Evolutionary conservation across 1,140 invertebrate genomes (phyloP).

Genomic region (Harlomillsia oculata): DNA sequence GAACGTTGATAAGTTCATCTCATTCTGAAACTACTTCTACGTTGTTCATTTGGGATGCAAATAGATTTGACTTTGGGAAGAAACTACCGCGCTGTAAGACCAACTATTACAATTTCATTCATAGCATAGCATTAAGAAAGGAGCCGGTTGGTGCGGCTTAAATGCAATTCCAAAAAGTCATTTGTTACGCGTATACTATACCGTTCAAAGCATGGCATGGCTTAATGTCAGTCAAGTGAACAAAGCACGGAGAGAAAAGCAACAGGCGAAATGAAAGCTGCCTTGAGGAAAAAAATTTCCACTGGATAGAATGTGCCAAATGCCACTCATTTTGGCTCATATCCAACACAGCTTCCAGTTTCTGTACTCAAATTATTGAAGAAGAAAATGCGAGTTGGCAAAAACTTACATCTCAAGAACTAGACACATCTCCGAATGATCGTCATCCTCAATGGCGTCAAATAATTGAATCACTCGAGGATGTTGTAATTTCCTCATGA

Average conservation of each 20-base stretch:
- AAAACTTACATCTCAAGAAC: slow-evolving; percentile 87
- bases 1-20: too few species aligned
- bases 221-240: background rate
- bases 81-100: too few species aligned
- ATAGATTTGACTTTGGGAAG: too few species aligned
- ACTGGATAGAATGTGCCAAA: background rate
- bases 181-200: too few species aligned
- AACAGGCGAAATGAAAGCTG: background rate
- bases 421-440: slow-evolving; percentile 82
- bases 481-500: slow-evolving; percentile 88
- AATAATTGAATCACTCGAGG: slow-evolving; percentile 89
- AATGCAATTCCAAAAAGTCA: too few species aligned
- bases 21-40: too few species aligned
- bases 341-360: background rate
- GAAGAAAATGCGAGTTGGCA: background rate
- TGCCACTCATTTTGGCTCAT: slow-evolving; percentile 6
- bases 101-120: too few species aligned
- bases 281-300: background rate
- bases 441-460: slow-evolving; percentile 75
- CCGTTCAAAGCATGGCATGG: too few species aligned
- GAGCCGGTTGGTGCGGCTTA: too few species aligned
- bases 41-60: too few species aligned
- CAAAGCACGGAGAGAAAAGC: background rate
- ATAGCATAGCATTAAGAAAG: too few species aligned
- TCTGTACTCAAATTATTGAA: background rate